phyloP scores from a whole-genome alignment of 2,888 invertebrate species.

The Cancer borealis region DNA sequence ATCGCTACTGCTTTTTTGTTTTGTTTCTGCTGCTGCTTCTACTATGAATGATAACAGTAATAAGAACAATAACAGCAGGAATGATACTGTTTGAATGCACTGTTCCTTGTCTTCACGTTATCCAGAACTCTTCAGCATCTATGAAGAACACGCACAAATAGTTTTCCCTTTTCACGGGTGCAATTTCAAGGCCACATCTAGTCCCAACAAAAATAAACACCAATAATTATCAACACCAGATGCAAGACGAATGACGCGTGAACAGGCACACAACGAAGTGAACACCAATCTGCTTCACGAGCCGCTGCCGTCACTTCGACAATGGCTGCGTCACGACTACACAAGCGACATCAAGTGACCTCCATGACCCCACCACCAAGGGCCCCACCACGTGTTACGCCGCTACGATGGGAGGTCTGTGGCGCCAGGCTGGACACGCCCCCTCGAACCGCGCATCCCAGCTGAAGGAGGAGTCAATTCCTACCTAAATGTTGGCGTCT shows the following conservation, averaged over 20 bases:
- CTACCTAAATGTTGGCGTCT: neutral
- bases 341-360: neutral
- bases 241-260: neutral
- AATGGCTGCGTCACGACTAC: conserved; percentile 6
- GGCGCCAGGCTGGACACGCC: conserved; percentile 5
- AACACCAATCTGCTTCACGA: neutral
- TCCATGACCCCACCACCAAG: neutral
- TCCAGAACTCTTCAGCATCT: neutral
- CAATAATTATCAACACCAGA: neutral
- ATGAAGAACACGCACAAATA: neutral
- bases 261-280: neutral
- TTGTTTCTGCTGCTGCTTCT: neutral
- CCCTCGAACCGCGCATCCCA: neutral
- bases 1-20: neutral
- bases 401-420: neutral
- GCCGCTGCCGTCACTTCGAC: neutral
- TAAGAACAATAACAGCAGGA: too few relatives aligned
- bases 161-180: neutral
- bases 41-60: neutral
- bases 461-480: neutral
- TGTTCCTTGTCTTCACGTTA: neutral
- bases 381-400: neutral
- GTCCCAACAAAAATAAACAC: neutral
- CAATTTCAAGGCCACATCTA: neutral
- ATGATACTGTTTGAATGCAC: neutral